Conservation (phyloP, 2,113 vertebrate genomes). For the Ochotona princeps region DNA sequence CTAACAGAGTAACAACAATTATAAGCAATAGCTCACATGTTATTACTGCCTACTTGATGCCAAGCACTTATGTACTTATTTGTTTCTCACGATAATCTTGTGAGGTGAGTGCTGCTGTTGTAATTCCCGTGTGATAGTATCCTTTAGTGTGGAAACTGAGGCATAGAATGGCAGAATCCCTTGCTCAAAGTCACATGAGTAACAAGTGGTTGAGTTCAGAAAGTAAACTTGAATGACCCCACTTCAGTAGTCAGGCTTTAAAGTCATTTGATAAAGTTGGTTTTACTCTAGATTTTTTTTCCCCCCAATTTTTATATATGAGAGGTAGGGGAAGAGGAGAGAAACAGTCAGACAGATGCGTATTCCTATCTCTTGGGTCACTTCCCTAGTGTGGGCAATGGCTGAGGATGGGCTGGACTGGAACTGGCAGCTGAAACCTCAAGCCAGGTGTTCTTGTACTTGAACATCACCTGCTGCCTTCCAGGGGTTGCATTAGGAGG, state of each 20-base stretch:
- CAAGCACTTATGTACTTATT: neutral
- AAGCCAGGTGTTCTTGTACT: too few relatives aligned
- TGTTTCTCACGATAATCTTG: conserved; percentile 11
- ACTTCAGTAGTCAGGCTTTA: neutral
- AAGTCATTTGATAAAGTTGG: neutral
- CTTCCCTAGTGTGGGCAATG: too few relatives aligned
- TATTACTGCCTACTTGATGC: neutral
- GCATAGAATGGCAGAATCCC: neutral
- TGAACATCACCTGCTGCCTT: too few relatives aligned
- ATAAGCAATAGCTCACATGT: neutral
- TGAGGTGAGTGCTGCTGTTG: neutral
- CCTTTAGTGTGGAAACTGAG: neutral
- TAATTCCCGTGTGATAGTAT: neutral
- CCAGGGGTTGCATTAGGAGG: too few relatives aligned
- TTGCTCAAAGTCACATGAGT: neutral
- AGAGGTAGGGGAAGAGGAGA: too few relatives aligned
- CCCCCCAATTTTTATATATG: too few relatives aligned
- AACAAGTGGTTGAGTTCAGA: neutral
- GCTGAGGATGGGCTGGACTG: too few relatives aligned
- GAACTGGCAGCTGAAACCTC: too few relatives aligned
- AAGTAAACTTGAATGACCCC: neutral
- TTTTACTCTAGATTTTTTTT: neutral
- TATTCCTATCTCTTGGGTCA: too few relatives aligned
- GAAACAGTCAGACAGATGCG: too few relatives aligned
- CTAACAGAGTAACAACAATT: neutral